Evolutionary conservation across 2,888 invertebrate species (phyloP).

Genomic region (Rutpela maculata): DNA sequence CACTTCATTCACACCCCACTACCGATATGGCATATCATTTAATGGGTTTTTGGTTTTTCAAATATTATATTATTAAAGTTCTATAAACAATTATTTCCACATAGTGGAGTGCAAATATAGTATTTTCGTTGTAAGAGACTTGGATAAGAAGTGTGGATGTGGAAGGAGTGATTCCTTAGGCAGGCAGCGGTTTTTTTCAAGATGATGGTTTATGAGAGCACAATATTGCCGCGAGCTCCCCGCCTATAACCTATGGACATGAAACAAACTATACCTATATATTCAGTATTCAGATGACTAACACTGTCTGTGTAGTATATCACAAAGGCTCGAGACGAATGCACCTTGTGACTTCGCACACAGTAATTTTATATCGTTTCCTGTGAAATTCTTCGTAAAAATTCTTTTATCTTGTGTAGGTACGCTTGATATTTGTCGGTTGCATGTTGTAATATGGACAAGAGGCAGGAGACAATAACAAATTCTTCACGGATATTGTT

Average conservation of each 20-base stretch:
- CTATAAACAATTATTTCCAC: too few species aligned
- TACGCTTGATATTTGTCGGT: background rate
- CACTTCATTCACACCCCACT: too few species aligned
- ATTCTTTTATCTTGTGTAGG: conserved; percentile 9
- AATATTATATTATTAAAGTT: too few species aligned
- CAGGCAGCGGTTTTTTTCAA: too few species aligned
- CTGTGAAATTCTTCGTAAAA: background rate
- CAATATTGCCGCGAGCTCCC: too few species aligned
- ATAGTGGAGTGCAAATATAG: too few species aligned
- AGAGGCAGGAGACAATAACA: conserved; percentile 15
- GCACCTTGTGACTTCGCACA: conserved; percentile 8
- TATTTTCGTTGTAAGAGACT: too few species aligned
- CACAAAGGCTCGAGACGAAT: background rate
- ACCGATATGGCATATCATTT: too few species aligned
- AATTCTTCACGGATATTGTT: conserved; percentile 29
- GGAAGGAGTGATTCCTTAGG: too few species aligned
- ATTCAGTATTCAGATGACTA: conserved; percentile 7
- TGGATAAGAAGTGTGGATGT: too few species aligned
- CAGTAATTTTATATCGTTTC: conserved; percentile 17
- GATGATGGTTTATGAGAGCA: too few species aligned
- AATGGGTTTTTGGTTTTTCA: too few species aligned
- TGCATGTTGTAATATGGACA: conserved; percentile 2
- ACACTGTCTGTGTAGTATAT: background rate
- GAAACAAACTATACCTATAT: background rate
- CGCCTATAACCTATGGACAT: background rate